Evolutionary conservation across 2,113 vertebrate species (phyloP).

Genomic region (Corythornis vintsioides): DNA sequence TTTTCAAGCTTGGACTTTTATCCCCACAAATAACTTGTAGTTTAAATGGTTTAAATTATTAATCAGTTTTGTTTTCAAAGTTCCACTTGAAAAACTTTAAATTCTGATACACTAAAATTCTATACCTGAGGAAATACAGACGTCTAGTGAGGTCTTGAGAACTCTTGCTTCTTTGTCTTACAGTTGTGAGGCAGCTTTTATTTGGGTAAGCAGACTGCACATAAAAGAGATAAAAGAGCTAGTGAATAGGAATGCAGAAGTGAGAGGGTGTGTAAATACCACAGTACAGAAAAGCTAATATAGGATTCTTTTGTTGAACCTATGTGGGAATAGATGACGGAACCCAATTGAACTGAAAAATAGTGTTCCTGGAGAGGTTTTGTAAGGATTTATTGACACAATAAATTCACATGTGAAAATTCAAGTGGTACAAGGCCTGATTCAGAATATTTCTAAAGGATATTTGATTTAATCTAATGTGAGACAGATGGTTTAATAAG

Average conservation of each 20-base stretch:
- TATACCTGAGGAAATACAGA: not conserved
- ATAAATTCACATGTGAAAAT: not conserved
- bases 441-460: not conserved
- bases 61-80: not conserved
- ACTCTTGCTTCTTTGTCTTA: not conserved
- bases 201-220: not conserved
- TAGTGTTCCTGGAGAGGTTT: not conserved
- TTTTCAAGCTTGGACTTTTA: not conserved
- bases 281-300: not conserved
- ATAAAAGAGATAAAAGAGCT: not conserved
- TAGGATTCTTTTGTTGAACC: not conserved
- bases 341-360: not conserved
- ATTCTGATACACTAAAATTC: not conserved
- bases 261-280: not conserved
- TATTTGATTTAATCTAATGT: not conserved
- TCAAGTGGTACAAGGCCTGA: not conserved
- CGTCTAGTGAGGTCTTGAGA: not conserved
- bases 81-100: not conserved
- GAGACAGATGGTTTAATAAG: constrained; percentile 41
- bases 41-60: not conserved
- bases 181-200: not conserved
- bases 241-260: not conserved
- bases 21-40: not conserved
- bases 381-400: constrained; percentile 28
- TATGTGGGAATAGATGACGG: not conserved